Evolutionary conservation across 2,888 invertebrate genomes (phyloP), one percentile per base, ranked within the genome.

Genomic region (Melanargia galathea): DNA sequence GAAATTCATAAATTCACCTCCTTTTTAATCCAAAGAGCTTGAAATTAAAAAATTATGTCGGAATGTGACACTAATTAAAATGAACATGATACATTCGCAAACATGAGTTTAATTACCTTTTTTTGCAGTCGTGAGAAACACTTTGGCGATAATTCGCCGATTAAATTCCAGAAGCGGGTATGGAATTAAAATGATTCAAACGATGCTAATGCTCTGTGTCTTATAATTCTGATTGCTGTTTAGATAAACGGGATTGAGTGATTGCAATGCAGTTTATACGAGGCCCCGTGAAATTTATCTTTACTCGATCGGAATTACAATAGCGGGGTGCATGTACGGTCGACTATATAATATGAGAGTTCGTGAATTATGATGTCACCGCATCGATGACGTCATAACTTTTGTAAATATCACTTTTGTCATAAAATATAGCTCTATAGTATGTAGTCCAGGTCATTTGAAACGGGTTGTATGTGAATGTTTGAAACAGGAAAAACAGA

Each of bases 231-330:
- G 72, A 71, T 73, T 63, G 65, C 49, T 59, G 60, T 64, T 63
- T 62, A 61, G 71, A 71, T 73, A 70, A 64, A 56, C 56, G 26
- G 67, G 67, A 70, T 68, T 70, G 69, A 73, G 69, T 71, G 70
- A 73, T 70, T 69, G 69, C 66, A 63, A 70, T 69, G 68, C 71
- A 66, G 69, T 72, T 71, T 65, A 64, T 66, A 66, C 57, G 60
- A 64, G 67, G 62, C 62, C 65, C 57, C 61, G 67, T 68, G 63
- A 68, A 67, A 64, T 70, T 68, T 68, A 71, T 71, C 68, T 11
- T 48, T 54, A 67, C 67, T 67, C 66, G 63, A 69, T 70, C 70
- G 38, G 71, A 72, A 70, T 73, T 60, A 51, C 43, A 69, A 71
- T 69, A 35, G 49, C 35, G 55, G 38, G 56, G 51, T 60, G 40